Evolutionary conservation across 1,140 invertebrate species (phyloP).

Genomic region (Microplitis demolitor): DNA sequence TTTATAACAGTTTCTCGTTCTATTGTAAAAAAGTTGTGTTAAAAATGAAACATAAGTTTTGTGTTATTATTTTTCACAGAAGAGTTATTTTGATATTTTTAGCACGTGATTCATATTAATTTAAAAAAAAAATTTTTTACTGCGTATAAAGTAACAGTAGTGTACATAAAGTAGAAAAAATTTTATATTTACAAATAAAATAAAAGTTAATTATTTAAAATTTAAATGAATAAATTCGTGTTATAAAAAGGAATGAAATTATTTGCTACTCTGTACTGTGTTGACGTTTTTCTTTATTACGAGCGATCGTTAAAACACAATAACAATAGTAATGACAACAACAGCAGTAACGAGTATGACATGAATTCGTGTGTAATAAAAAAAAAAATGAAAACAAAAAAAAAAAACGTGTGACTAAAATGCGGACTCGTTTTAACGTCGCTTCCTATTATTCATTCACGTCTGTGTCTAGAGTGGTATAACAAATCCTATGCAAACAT

Average conservation of each 20-base stretch:
- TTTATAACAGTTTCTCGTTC: too few relatives aligned
- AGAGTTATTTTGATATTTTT: too few relatives aligned
- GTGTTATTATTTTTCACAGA: too few relatives aligned
- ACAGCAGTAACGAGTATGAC: too few relatives aligned
- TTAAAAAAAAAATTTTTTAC: background rate
- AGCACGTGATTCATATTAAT: background rate
- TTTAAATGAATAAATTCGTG: too few relatives aligned
- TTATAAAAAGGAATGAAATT: background rate
- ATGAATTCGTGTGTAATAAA: background rate
- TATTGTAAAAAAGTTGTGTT: too few relatives aligned
- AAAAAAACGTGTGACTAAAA: background rate
- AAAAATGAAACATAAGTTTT: too few relatives aligned
- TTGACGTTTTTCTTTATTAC: background rate
- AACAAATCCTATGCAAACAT: slow-evolving; percentile 2
- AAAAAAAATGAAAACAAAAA: background rate
- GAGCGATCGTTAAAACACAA: background rate
- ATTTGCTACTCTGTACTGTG: background rate
- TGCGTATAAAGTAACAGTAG: background rate
- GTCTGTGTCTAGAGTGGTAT: background rate
- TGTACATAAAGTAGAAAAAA: background rate
- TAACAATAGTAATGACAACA: too few relatives aligned
- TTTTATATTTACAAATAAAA: background rate
- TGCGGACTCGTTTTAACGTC: background rate
- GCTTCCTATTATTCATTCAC: slow-evolving; percentile 5
- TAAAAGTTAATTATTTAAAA: background rate